Percentiles rank a stretch among this genome's conserved stretches.
These are phyloP conservation scores for Seriola quinqueradiata DNA, from an alignment of 2,113 vertebrate species.

Conservation along the genomic window DNA sequence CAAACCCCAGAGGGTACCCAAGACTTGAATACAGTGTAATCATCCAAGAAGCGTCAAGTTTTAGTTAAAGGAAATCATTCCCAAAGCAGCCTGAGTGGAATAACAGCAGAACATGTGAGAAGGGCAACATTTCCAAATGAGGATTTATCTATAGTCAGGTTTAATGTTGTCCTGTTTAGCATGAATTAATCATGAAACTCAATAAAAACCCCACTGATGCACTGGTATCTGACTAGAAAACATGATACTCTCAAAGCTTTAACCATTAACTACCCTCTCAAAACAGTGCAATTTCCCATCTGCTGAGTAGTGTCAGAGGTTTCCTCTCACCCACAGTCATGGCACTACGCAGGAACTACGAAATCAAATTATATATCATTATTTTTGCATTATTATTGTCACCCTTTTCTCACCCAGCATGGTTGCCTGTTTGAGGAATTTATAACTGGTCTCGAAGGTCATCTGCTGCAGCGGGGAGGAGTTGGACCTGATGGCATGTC, in stretches of 20 bases:
- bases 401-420: constrained; percentile 69
- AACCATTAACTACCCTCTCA: background rate
- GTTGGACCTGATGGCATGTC: constrained; percentile 91
- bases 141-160: no score
- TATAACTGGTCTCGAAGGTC: constrained; percentile 98
- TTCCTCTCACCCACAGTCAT: background rate
- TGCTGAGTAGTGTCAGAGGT: background rate
- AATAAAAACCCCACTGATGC: background rate
- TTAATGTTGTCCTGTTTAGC: background rate
- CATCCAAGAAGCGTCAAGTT: no score
- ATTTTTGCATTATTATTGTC: background rate
- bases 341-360: background rate
- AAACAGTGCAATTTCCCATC: background rate
- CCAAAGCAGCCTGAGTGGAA: no score
- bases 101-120: no score
- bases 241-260: no score
- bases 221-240: no score
- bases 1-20: background rate
- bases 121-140: no score
- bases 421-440: constrained; percentile 94
- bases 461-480: constrained; percentile 98
- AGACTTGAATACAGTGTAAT: background rate
- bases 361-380: background rate
- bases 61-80: no score
- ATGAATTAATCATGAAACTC: background rate